Evolutionary conservation across 2,888 invertebrate genomes (phyloP), one percentile per base, ranked within the genome.

Genomic region (Melanostoma mellinum): DNA sequence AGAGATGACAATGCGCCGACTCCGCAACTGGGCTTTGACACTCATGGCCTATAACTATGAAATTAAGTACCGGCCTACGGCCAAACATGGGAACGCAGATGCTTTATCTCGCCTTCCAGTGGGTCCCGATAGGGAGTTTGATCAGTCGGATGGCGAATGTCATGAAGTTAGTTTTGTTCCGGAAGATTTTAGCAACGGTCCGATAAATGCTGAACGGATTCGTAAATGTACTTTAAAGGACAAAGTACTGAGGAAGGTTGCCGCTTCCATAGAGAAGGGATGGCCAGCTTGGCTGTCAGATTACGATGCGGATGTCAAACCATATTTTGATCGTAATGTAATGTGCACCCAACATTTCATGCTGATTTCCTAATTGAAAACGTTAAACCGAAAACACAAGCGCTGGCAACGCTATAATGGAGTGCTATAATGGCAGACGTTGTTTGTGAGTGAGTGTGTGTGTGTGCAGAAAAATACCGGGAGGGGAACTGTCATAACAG

Each of bases 1-100:
- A 79, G 67, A 3, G 46, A 69, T 79, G 68, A 74, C 76, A 2
- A 53, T 81, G 32, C 73, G 75, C 10, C 36, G 71, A 0, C 67
- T 20, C 20, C 20, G 20, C 20, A 20, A 20, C 20, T 20, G 20
- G 20, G 20, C 20, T 20, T 20, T 58, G 8, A 53, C 44, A 1
- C 44, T 44, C 0, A 72, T 72, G 71, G 52, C 52, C 1, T 72
- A 72, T 35, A 44, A 40, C 20, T 20, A 20, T 20, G 20, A 20
- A 20, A 20, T 20, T 20, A 20, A 20, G 20, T 20, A 20, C 20
- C 20, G 20, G 20, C 20, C 20, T 20, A 20, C 20, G 20, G 0
- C 20, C 20, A 20, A 20, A 20, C 20, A 20, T 20, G 20, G 20
- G 20, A 20, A 20, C 20, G 20, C 20, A 20, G 20, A 20, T 20